Evolutionary conservation across 2,797 vertebrate genomes (phyloP), one percentile per base, ranked within the genome.

Genomic region (Fundulus diaphanus): DNA sequence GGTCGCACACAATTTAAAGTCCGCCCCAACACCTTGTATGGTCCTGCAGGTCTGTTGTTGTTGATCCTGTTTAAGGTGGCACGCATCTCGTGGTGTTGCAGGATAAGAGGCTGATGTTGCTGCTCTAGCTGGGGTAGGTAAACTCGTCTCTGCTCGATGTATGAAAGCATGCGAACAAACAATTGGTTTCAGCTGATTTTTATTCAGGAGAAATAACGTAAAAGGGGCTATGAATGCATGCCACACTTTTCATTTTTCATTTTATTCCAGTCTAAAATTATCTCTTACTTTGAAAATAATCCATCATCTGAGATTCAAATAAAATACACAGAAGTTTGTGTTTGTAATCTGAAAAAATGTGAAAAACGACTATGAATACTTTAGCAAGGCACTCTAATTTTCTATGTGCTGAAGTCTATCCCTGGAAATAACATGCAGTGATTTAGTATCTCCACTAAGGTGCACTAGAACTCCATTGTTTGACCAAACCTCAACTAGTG

Each of bases 381-480:
- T 65, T 65, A 24, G 61, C 35, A 65, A 2, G 35, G 37, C 35
- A 12, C 33, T 59, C 8, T 35, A 31, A 31, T 79, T 15, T n/a
- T 42, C 1, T 59, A 15, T 33, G 40, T 48, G 3, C 49, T 0
- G 0, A 16, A 57, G 35, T 67, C 2, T 48, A 33, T 1, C 11
- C 40, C 13, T 27, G 63, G n/a, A 44, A 35, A 8, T 33, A 71
- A 35, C 13, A 0, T 87, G 79, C 65, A 90, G 70, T 86, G 24
- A 70, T 65, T 61, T 5, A 29, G 7, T 1, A 1, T 71, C 40
- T 40, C 81, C 94, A 91, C 88, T 66, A 48, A 86, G 74, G 37
- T 2, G 88, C 87, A 92, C 90, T 87, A 91, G 63, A 84, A 73
- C 59, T 82, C 73, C 77, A 85, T 54, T 27, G 35, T 44, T 29